phyloP scores from a whole-genome alignment of 2,888 invertebrate species.

The Geotrupes spiniger region DNA sequence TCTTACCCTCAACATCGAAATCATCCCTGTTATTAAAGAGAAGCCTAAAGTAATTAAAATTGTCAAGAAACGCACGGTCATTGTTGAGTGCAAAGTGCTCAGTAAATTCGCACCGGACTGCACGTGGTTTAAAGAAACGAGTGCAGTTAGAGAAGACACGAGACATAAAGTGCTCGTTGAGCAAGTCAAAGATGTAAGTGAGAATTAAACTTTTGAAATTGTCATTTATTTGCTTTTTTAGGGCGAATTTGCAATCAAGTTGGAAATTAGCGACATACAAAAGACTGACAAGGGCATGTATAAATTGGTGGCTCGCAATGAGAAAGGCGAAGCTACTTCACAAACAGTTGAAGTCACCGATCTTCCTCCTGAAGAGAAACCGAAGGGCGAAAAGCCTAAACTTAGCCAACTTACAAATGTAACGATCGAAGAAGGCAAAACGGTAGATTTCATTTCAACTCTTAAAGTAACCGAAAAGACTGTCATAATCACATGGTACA shows the following conservation, averaged over 20 bases:
- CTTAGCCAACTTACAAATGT: constrained; percentile 73
- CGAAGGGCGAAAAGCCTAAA: constrained; percentile 77
- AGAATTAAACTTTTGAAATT: not conserved
- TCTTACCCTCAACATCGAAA: constrained; percentile 96
- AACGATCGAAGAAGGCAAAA: constrained; percentile 68
- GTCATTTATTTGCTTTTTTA: constrained; percentile 42
- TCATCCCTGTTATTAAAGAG: constrained; percentile 91
- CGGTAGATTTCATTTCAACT: constrained; percentile 74
- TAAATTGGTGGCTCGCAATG: constrained; percentile 87
- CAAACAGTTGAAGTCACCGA: constrained; percentile 85
- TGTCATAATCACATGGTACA: constrained; percentile 82
- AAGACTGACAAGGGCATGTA: constrained; percentile 83
- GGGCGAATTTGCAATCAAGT: constrained; percentile 86
- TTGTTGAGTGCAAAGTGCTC: constrained; percentile 90
- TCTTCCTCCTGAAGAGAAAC: constrained; percentile 71
- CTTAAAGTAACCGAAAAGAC: constrained; percentile 75
- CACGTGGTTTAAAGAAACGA: constrained; percentile 88
- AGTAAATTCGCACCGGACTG: constrained; percentile 92
- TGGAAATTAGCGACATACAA: constrained; percentile 83
- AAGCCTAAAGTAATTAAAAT: constrained; percentile 89
- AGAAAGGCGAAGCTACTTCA: constrained; percentile 89
- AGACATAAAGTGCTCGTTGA: constrained; percentile 75
- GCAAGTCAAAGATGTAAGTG: constrained; percentile 71
- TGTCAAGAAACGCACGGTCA: constrained; percentile 86
- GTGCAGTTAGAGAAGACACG: constrained; percentile 72